Conservation (phyloP, 2,113 vertebrate species). For the Hydrochoerus hydrochaeris region DNA sequence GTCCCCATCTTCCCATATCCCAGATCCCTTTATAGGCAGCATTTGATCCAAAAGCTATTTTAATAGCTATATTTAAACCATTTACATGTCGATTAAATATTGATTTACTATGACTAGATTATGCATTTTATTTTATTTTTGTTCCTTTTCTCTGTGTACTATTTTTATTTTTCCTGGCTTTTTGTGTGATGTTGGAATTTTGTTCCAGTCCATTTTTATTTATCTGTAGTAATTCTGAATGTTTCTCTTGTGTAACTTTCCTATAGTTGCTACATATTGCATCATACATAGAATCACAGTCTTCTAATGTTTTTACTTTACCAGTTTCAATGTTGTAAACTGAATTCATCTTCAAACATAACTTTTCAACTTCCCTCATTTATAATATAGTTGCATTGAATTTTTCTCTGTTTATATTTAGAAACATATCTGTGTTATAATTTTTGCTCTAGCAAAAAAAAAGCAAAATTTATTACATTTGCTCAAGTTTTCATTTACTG, state of each 20-base stretch:
- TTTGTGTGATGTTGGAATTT: not conserved
- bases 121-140: not conserved
- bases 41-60: not conserved
- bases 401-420: not conserved
- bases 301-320: not conserved
- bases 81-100: not conserved
- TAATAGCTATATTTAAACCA: not conserved
- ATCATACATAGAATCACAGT: not conserved
- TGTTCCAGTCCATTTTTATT: not conserved
- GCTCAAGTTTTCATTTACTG: not conserved
- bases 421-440: not conserved
- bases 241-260: not conserved
- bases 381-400: not conserved
- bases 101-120: not conserved
- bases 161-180: not conserved
- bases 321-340: not conserved
- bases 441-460: not conserved
- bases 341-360: not conserved
- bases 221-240: not conserved
- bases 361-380: not conserved
- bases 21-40: not conserved
- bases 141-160: not conserved
- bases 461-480: not conserved
- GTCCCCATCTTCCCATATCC: not conserved
- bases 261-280: not conserved